phyloP scores from a whole-genome alignment of 2,113 vertebrate species.

The Pollimyrus isidori region DNA sequence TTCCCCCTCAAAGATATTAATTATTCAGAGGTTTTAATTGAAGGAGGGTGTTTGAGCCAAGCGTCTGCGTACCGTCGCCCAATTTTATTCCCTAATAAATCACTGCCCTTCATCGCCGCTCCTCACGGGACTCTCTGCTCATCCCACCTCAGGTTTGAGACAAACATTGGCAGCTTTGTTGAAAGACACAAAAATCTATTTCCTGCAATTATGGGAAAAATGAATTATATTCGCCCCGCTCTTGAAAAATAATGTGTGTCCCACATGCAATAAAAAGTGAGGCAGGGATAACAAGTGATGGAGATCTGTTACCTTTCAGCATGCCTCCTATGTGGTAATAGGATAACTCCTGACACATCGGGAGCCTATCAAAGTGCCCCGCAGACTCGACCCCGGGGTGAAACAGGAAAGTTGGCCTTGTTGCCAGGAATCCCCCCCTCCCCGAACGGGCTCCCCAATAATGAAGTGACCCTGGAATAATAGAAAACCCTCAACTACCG shows the following conservation, averaged over 20 bases:
- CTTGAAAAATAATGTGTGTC: slow-evolving; percentile 81
- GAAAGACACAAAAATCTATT: slow-evolving; percentile 55
- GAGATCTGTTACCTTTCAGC: slow-evolving; percentile 98
- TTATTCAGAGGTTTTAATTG: slow-evolving; percentile 23
- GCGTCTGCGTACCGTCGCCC: neutral
- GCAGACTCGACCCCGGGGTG: slow-evolving; percentile 95
- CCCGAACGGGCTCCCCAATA: slow-evolving; percentile 80
- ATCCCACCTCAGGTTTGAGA: neutral
- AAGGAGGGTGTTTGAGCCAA: neutral
- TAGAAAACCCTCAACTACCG: slow-evolving; percentile 94
- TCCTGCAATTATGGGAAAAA: slow-evolving; percentile 67
- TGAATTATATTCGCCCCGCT: slow-evolving; percentile 81
- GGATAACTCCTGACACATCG: slow-evolving; percentile 95
- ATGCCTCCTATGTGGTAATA: slow-evolving; percentile 98
- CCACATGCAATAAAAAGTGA: slow-evolving; percentile 68
- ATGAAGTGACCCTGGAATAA: slow-evolving; percentile 99
- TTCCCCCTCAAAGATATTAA: neutral
- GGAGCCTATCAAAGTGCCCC: slow-evolving; percentile 96
- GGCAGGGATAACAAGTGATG: slow-evolving; percentile 68
- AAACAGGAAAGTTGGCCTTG: slow-evolving; percentile 86
- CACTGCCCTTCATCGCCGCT: neutral
- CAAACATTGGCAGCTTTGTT: neutral
- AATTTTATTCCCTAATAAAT: neutral
- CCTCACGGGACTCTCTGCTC: neutral
- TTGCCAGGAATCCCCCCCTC: slow-evolving; percentile 90